Percentiles rank a stretch among this genome's conserved stretches.
These are phyloP conservation scores for Ammodytes marinus DNA, from an alignment of 2,113 vertebrate species.

Conservation along the genomic window DNA sequence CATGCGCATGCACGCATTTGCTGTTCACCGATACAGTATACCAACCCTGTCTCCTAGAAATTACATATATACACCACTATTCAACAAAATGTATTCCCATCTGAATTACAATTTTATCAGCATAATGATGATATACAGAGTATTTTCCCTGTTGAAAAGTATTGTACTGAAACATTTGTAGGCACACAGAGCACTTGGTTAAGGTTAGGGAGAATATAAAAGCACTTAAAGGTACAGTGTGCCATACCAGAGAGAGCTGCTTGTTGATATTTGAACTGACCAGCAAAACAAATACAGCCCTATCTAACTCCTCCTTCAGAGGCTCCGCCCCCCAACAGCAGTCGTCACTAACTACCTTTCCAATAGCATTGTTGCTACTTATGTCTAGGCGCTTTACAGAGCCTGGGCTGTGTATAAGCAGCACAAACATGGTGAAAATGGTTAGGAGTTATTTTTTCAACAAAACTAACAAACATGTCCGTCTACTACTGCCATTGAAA, in stretches of 20 bases:
- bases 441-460: too few species aligned
- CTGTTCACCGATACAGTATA: constrained; percentile 9
- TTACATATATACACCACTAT: not conserved
- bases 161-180: not conserved
- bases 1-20: constrained; percentile 38
- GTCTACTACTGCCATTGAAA: not conserved
- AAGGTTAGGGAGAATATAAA: not conserved
- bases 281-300: too few species aligned
- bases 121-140: not conserved
- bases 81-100: not conserved
- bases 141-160: not conserved
- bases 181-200: not conserved
- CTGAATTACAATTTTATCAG: not conserved
- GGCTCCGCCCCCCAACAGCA: too few species aligned
- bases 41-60: constrained; percentile 1
- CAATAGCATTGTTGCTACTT: too few species aligned
- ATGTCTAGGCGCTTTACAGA: too few species aligned
- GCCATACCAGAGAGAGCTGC: too few species aligned
- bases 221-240: too few species aligned
- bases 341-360: too few species aligned
- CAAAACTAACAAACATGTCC: constrained; percentile 9
- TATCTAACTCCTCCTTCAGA: too few species aligned
- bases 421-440: too few species aligned
- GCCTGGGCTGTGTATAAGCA: too few species aligned
- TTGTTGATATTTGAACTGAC: too few species aligned